Conservation (phyloP, 2,113 vertebrate genomes). For the Podarcis cretensis region DNA sequence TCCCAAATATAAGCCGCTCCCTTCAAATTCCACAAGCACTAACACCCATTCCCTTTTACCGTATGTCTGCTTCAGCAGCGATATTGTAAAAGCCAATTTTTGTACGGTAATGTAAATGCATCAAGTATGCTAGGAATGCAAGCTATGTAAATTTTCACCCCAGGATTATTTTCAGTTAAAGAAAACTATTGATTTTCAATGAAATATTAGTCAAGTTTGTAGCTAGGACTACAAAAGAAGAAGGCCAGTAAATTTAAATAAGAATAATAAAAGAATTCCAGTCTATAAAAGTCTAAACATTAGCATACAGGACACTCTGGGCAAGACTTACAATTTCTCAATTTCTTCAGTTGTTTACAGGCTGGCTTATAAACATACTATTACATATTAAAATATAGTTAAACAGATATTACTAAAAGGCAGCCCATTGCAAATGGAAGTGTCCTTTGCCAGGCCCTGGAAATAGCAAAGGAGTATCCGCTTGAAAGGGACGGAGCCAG, state of each 20-base stretch:
- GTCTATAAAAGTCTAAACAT: constrained; percentile 1
- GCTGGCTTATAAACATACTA: constrained; percentile 26
- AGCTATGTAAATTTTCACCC: constrained; percentile 24
- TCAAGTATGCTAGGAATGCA: neutral
- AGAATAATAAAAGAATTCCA: neutral
- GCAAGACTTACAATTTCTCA: neutral
- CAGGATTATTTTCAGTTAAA: constrained; percentile 24
- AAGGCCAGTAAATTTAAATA: neutral
- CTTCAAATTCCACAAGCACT: too few species aligned
- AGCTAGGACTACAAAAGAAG: neutral
- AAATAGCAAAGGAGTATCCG: constrained; percentile 42
- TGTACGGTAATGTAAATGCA: neutral
- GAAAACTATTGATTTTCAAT: neutral
- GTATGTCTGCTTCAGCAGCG: too few species aligned
- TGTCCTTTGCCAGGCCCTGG: constrained; percentile 11
- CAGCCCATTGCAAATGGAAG: neutral
- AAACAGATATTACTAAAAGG: constrained; percentile 20
- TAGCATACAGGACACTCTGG: neutral
- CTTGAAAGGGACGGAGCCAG: constrained; percentile 41
- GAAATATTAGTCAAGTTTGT: neutral
- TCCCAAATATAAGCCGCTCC: too few species aligned
- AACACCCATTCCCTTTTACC: too few species aligned
- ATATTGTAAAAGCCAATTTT: too few species aligned
- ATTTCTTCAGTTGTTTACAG: neutral
- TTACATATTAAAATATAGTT: constrained; percentile 20